Base-by-base conservation (phyloP, 1,140 invertebrate species). In the Atta cephalotes region DNA sequence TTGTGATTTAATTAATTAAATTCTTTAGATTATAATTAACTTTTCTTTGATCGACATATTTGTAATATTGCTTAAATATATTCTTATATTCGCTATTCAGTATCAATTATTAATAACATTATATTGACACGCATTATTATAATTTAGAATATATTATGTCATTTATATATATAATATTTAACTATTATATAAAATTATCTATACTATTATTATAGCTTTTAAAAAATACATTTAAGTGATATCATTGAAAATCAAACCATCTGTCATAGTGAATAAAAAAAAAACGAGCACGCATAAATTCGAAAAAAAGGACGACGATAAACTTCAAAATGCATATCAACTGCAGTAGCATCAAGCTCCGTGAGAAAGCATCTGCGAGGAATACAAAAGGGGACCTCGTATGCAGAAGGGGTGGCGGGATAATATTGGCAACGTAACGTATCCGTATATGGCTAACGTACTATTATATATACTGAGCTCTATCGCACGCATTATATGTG, bases 361-460 rank as follows among this genome's bases (percentile, higher is more conserved):
- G 72, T 76, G 72, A 76, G 72, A 76, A 76, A 76, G 31, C 56
- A 58, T 60, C 18, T 39, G 53, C 53, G 60, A 76, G n/a, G 72
- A 62, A 60, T 76, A 76, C n/a, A 76, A 76, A 74, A 76, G 72
- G 56, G 72, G 72, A 16, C 12, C 56, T 45, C 35, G 31, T 39
- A 39, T 18, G 14, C 35, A 7, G 35, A 76, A 76, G 28, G 72
- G 72, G 56, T 76, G 35, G 35, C 56, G 14, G 56, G n/a, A 76
- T 76, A 62, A 76, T 76, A 76, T 76, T 58, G 53, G 72, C 72
- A 74, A 74, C 31, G 66, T 70, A 70, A 6, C 39, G 51, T 60
- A 39, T 39, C 72, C 72, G 12, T 39, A 76, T 18, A 74, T 0
- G 12, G 31, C 71, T 21, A 58, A 62, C 72, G 56, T 60, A 45